Percentiles rank a stretch among this genome's conserved stretches.
Conservation (phyloP, 2,797 vertebrate species). For the Rhadinocentrus ornatus region DNA sequence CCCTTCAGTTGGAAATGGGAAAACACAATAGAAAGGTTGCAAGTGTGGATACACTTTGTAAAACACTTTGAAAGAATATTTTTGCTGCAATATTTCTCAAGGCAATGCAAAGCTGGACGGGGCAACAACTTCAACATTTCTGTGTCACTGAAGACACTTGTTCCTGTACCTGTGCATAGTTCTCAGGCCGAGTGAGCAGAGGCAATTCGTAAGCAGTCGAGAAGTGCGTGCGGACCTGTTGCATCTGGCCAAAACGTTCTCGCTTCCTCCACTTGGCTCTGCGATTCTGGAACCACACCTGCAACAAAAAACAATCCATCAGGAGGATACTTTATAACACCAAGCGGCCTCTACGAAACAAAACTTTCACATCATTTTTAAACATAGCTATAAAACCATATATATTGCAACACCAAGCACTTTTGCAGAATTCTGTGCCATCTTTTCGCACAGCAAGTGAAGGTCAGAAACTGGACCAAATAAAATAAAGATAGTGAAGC, state of each 20-base stretch:
- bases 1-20: not conserved
- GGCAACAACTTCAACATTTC: not conserved
- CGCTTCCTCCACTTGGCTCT: conserved; percentile 98
- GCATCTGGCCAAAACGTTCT: conserved; percentile 98
- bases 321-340: conserved; percentile 34
- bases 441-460: conserved; percentile 30
- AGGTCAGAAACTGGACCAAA: conserved; percentile 40
- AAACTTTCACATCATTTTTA: conserved; percentile 15
- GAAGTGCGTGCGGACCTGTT: conserved; percentile 98
- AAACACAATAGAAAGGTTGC: not conserved
- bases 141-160: not conserved
- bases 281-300: conserved; percentile 99
- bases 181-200: conserved; percentile 95
- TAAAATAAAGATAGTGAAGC: conserved; percentile 61
- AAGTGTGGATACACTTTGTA: not conserved
- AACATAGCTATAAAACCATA: conserved; percentile 12
- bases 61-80: not conserved
- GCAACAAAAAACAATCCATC: conserved; percentile 38
- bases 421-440: conserved; percentile 15
- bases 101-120: not conserved
- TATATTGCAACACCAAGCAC: conserved; percentile 6
- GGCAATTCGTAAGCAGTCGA: conserved; percentile 96
- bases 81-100: not conserved
- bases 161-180: conserved; percentile 93
- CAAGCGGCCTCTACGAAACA: conserved; percentile 12